Evolutionary conservation across 2,113 vertebrate genomes (phyloP).

Genomic region (Synchiropus splendidus): DNA sequence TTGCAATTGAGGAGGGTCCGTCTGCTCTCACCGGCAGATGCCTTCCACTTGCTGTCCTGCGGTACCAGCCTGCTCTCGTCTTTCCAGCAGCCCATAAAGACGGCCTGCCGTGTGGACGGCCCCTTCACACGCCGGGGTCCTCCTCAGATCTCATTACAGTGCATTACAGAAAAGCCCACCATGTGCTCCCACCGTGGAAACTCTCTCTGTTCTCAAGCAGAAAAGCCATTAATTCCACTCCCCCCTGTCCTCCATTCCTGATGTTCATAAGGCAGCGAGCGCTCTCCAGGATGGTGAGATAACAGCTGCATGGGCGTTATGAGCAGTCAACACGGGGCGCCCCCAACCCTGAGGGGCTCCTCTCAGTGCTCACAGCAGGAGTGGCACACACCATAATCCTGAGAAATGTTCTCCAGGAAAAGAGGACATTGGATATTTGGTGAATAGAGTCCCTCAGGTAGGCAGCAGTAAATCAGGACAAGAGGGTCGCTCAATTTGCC

Average conservation of each 20-base stretch:
- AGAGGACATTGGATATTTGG: slow-evolving; percentile 8
- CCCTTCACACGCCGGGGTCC: slow-evolving; percentile 38
- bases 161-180: slow-evolving; percentile 38
- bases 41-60: slow-evolving; percentile 32
- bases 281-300: slow-evolving; percentile 16
- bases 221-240: slow-evolving; percentile 34
- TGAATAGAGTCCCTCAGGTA: slow-evolving; percentile 31
- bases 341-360: slow-evolving; percentile 9
- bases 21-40: slow-evolving; percentile 10
- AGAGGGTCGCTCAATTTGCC: slow-evolving; percentile 47
- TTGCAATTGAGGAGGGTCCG: slow-evolving; percentile 27
- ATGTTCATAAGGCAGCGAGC: slow-evolving; percentile 16
- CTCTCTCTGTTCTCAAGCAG: slow-evolving; percentile 21
- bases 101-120: slow-evolving; percentile 29
- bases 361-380: slow-evolving; percentile 29
- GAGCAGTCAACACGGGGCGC: slow-evolving; percentile 2
- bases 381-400: slow-evolving; percentile 17
- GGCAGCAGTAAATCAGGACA: slow-evolving; percentile 31
- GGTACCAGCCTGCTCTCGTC: slow-evolving; percentile 35
- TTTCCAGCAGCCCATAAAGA: slow-evolving; percentile 48
- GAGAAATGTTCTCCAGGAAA: slow-evolving; percentile 9
- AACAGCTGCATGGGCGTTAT: slow-evolving; percentile 10
- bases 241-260: slow-evolving; percentile 14
- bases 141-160: slow-evolving; percentile 45
- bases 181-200: slow-evolving; percentile 42